Percentiles rank a stretch among this genome's conserved stretches.
Conservation (phyloP, 2,888 invertebrate species). For the Calameuta filiformis region DNA sequence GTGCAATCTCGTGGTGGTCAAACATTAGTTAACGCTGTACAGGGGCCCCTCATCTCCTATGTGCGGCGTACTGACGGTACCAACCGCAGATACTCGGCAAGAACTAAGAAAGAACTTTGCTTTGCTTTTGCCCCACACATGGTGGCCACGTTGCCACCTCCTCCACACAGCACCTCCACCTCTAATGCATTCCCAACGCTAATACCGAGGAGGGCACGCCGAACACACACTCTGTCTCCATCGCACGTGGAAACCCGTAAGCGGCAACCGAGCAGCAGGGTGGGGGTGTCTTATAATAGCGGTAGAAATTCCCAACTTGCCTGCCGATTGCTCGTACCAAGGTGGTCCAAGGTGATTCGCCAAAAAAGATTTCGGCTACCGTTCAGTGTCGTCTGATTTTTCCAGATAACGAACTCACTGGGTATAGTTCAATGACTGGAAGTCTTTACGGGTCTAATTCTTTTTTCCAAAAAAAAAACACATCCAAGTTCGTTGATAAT, state of each 20-base stretch:
- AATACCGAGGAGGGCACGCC: slow-evolving; percentile 35
- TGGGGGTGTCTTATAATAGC: slow-evolving; percentile 28
- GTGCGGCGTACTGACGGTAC: slow-evolving; percentile 22
- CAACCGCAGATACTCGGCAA: slow-evolving; percentile 35
- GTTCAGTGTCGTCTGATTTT: neutral
- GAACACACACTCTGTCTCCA: slow-evolving; percentile 40
- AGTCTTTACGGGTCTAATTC: neutral
- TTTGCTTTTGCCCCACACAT: slow-evolving; percentile 49
- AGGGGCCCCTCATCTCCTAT: slow-evolving; percentile 11
- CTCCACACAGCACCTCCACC: slow-evolving; percentile 40
- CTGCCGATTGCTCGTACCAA: slow-evolving; percentile 31
- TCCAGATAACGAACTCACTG: neutral
- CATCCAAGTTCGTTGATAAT: neutral
- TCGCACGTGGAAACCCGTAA: slow-evolving; percentile 52
- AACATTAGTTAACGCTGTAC: neutral
- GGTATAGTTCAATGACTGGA: neutral
- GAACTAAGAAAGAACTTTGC: slow-evolving; percentile 47
- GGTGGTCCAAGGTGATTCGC: slow-evolving; percentile 20
- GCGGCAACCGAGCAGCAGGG: slow-evolving; percentile 28
- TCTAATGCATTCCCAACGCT: slow-evolving; percentile 58
- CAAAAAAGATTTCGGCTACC: neutral
- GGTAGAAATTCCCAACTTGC: slow-evolving; percentile 32
- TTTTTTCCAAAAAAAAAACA: neutral
- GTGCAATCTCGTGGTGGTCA: slow-evolving; percentile 16
- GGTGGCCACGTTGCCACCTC: slow-evolving; percentile 62